These are phyloP conservation scores for Artibeus lituratus DNA, from an alignment of 2,797 vertebrate species.

Conservation along the genomic window DNA sequence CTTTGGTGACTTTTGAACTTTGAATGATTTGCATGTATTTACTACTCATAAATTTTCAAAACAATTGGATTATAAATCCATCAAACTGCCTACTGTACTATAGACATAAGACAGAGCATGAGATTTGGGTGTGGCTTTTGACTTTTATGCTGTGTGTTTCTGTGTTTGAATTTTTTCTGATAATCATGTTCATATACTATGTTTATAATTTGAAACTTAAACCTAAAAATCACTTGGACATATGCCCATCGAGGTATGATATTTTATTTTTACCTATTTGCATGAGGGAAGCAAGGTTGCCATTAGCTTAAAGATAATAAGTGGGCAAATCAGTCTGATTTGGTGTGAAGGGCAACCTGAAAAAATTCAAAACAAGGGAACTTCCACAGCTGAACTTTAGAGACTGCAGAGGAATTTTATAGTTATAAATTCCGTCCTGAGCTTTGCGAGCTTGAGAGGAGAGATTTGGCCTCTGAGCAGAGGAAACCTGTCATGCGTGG, in stretches of 20 bases:
- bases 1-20: not conserved
- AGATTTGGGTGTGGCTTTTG: not conserved
- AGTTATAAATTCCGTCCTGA: not conserved
- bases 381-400: not conserved
- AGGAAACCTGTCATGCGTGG: not conserved
- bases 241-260: not conserved
- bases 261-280: not conserved
- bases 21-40: not conserved
- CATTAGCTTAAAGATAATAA: not conserved
- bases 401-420: not conserved
- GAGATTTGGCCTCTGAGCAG: not conserved
- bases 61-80: not conserved
- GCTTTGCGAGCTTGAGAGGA: not conserved
- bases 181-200: not conserved
- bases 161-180: not conserved
- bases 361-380: not conserved
- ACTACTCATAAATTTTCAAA: not conserved
- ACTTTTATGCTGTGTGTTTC: not conserved
- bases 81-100: not conserved
- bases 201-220: slow-evolving; percentile 16
- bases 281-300: not conserved
- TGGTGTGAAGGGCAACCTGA: not conserved
- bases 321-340: not conserved
- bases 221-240: not conserved
- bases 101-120: not conserved